Base-by-base conservation (phyloP, 2,888 invertebrate species). In the Calameuta filiformis region DNA sequence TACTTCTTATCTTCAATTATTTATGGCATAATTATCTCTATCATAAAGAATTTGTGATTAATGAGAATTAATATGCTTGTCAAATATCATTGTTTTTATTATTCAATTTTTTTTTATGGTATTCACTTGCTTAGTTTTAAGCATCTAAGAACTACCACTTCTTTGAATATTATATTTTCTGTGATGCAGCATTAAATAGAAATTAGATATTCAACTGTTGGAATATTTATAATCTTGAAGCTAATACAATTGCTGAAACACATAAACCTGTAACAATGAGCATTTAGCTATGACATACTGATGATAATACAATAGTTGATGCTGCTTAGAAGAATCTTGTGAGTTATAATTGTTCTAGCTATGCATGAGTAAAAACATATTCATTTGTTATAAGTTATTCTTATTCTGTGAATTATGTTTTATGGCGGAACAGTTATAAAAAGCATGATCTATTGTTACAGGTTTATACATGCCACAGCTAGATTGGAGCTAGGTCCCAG, bases 401-500 rank as follows among this genome's bases (percentile, higher is more conserved):
- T 9, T 23, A 11, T 56, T 9, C 56, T 23, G 2, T 56, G 56
- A 56, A 56, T 56, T 56, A 56, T 56, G 9, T 23, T 40, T 15
- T 23, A 23, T 56, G 23, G 23, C 23, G 23, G 23, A 56, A 9
- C 9, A 56, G 23, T 56, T 56, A 56, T 56, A 56, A 56, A 2
- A 56, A 23, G 56, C 56, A 56, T 9, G 9, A 56, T 40, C 71
- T 34, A 34, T 71, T 31, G 71, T 71, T 71, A 12, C 71, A 71
- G 71, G 71, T 71, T 71, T 6, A 71, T 71, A 33, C 31, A 89
- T 90, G 89, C 85, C 87, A 86, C 87, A 90, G 87, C 86, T 87
- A 85, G 89, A 90, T 89, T 89, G 89, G 87, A 91, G 90, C 90
- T 91, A 91, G 91, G 90, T 90, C 91, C 91, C 86, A 84, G 83